Conservation (phyloP, 2,888 invertebrate species). For the Dilophus febrilis region DNA sequence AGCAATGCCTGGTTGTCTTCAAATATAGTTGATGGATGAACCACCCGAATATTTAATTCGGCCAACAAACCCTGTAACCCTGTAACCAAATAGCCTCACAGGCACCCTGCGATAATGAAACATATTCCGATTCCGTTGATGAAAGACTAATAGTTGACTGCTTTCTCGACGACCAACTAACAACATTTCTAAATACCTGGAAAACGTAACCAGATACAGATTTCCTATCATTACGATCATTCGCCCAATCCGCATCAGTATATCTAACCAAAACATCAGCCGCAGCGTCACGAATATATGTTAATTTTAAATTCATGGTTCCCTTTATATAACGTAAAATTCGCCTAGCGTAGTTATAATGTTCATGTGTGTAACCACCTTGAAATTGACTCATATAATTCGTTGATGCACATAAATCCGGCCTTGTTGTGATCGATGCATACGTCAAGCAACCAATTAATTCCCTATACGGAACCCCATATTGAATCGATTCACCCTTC, state of each 20-base stretch:
- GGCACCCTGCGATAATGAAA: conserved; percentile 13
- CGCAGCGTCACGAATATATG: conserved; percentile 5
- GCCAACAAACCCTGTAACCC: background rate
- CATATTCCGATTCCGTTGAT: conserved; percentile 6
- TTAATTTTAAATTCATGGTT: background rate
- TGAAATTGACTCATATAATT: conserved; percentile 13
- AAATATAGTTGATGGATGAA: background rate
- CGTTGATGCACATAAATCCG: conserved; percentile 12
- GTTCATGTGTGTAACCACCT: conserved; percentile 8
- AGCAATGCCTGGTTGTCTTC: background rate
- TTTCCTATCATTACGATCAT: conserved; percentile 3
- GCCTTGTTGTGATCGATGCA: conserved; percentile 8
- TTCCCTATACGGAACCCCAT: conserved; percentile 11
- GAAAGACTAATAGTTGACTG: conserved; percentile 10
- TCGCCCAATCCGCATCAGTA: conserved; percentile 6
- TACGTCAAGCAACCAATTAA: conserved; percentile 11
- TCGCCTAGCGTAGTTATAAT: conserved; percentile 7
- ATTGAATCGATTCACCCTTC: background rate
- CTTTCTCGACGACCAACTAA: conserved; percentile 8
- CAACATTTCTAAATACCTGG: conserved; percentile 1
- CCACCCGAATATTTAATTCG: background rate
- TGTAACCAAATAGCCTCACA: conserved; percentile 14
- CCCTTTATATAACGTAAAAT: conserved; percentile 8
- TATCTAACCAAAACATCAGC: conserved; percentile 7
- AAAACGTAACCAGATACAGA: conserved; percentile 5